Conservation (phyloP, 2,888 invertebrate genomes). For the Leptodirus hochenwartii region DNA sequence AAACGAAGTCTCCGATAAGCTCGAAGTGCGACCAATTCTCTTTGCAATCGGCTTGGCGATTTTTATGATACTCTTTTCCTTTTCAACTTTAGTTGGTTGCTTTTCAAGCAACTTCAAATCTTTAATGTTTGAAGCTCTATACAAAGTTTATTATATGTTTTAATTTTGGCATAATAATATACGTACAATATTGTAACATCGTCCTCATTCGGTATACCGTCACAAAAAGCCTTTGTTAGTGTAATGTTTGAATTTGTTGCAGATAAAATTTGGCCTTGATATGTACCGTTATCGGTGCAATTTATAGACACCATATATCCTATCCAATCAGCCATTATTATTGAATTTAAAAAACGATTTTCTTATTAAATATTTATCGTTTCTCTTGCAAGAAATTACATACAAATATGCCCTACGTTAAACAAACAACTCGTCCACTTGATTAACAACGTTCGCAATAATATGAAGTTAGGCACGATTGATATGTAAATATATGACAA, state of each 20-base stretch:
- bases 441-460: too few relatives aligned
- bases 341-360: too few relatives aligned
- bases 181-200: slow-evolving; percentile 43
- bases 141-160: slow-evolving; percentile 15
- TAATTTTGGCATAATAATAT: slow-evolving; percentile 10
- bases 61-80: slow-evolving; percentile 27
- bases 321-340: slow-evolving; percentile 40
- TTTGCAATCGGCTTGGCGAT: slow-evolving; percentile 36
- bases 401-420: too few relatives aligned
- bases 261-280: slow-evolving; percentile 59
- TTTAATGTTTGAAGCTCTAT: slow-evolving; percentile 52
- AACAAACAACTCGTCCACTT: too few relatives aligned
- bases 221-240: slow-evolving; percentile 62
- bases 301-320: slow-evolving; percentile 74
- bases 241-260: slow-evolving; percentile 56
- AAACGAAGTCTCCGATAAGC: slow-evolving; percentile 23
- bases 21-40: slow-evolving; percentile 29
- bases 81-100: slow-evolving; percentile 27
- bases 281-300: slow-evolving; percentile 57
- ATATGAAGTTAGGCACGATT: too few relatives aligned
- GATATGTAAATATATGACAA: too few relatives aligned
- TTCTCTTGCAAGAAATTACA: too few relatives aligned
- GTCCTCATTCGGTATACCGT: slow-evolving; percentile 48
- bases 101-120: slow-evolving; percentile 59
- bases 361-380: too few relatives aligned